A percentile compares a stretch with the other conserved stretches of the same genome.
Conservation (phyloP, 2,113 vertebrate species). For the Planiliza haematocheilus region DNA sequence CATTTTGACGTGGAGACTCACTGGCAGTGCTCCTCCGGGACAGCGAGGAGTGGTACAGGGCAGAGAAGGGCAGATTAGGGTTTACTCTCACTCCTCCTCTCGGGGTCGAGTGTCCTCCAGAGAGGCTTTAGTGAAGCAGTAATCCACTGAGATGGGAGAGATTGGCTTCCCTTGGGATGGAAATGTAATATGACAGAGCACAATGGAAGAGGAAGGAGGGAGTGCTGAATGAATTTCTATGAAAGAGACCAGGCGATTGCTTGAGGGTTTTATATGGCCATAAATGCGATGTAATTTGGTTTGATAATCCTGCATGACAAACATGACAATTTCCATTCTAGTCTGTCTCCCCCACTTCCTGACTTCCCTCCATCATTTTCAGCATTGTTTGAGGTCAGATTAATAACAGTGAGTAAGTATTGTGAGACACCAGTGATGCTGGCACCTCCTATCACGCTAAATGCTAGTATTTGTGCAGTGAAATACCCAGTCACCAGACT, state of each 20-base stretch:
- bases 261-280: conserved; percentile 23
- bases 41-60: conserved; percentile 49
- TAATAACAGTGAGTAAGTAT: not conserved
- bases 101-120: conserved; percentile 56
- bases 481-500: not conserved
- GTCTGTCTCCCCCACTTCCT: not conserved
- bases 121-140: conserved; percentile 53
- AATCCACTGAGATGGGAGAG: conserved; percentile 68
- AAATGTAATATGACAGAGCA: conserved; percentile 72
- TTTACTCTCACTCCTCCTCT: conserved; percentile 56
- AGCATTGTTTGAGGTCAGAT: not conserved
- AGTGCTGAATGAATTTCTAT: conserved; percentile 18
- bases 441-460: not conserved
- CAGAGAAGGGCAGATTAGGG: conserved; percentile 55
- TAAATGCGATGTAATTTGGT: conserved; percentile 30
- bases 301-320: conserved; percentile 32
- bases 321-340: not conserved
- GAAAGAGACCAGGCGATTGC: conserved; percentile 33
- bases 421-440: not conserved
- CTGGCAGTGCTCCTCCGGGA: conserved; percentile 66
- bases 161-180: conserved; percentile 51
- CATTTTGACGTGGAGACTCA: conserved; percentile 61
- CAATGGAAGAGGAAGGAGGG: conserved; percentile 32
- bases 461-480: not conserved
- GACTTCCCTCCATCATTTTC: conserved; percentile 14